A percentile compares a stretch with the other conserved stretches of the same genome.
Evolutionary conservation across 2,113 vertebrate genomes (phyloP).

Genomic region (Dunckerocampus dactyliophorus): DNA sequence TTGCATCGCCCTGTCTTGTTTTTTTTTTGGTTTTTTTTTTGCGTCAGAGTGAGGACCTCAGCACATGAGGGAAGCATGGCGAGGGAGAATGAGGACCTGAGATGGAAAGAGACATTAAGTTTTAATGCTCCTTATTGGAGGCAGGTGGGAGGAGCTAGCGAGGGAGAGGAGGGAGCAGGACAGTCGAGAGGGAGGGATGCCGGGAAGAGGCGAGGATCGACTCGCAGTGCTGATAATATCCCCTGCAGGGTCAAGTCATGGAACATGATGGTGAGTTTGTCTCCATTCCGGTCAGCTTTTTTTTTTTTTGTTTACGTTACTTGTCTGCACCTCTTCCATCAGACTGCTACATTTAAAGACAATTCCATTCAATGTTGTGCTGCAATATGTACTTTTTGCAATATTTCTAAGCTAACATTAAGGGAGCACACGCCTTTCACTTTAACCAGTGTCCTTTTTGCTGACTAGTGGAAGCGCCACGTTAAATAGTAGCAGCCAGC

Average conservation of each 20-base stretch:
- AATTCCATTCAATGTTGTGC: background rate
- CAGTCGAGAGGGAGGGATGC: conserved; percentile 41
- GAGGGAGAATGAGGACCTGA: conserved; percentile 33
- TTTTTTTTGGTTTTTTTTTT: background rate
- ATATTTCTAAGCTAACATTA: conserved; percentile 38
- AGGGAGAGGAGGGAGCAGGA: conserved; percentile 17
- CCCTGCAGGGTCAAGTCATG: conserved; percentile 69
- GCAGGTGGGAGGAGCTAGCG: conserved; percentile 7
- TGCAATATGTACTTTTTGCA: conserved; percentile 16
- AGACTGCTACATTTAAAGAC: background rate
- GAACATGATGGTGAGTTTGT: conserved; percentile 74
- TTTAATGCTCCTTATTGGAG: conserved; percentile 62
- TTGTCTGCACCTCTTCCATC: background rate
- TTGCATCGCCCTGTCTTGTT: background rate
- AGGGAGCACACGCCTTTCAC: background rate
- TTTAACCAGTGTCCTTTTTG: conserved; percentile 25
- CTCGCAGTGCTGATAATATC: conserved; percentile 57
- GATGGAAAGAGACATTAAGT: conserved; percentile 71
- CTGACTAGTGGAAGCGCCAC: background rate
- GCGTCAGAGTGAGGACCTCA: conserved; percentile 27
- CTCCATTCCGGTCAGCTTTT: conserved; percentile 10
- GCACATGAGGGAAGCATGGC: background rate
- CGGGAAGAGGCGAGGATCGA: conserved; percentile 61
- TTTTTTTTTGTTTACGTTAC: conserved; percentile 9
- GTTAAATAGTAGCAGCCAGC: background rate